Conservation (phyloP, 2,888 invertebrate genomes). For the Oscheius sp. region DNA sequence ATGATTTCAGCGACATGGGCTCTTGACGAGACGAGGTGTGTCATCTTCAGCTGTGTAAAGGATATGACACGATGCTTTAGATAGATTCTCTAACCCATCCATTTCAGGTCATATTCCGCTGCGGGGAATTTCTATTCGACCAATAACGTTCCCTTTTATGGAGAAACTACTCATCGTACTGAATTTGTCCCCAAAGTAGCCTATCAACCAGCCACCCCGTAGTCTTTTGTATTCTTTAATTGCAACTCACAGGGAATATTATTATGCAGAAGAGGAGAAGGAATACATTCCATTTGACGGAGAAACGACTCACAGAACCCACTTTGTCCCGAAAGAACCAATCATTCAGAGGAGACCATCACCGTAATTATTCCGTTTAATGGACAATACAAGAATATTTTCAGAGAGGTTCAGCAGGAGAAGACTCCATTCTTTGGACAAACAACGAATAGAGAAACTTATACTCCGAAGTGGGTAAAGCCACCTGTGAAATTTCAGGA, state of each 20-base stretch:
- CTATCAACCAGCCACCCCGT: background rate
- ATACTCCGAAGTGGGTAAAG: constrained; percentile 3
- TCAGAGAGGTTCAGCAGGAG: background rate
- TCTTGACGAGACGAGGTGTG: background rate
- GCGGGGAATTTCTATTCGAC: background rate
- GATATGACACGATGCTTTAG: too few species aligned
- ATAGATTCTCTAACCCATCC: background rate
- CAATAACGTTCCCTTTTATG: background rate
- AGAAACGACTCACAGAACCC: constrained; percentile 1
- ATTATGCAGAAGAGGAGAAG: background rate
- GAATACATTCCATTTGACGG: background rate
- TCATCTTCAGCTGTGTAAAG: background rate
- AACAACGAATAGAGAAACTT: constrained; percentile 11
- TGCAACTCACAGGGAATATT: background rate
- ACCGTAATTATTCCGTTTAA: background rate
- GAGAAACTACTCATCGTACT: constrained; percentile 9
- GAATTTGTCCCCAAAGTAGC: background rate
- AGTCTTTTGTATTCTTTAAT: background rate
- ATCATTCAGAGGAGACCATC: background rate
- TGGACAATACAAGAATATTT: background rate
- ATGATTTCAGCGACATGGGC: background rate
- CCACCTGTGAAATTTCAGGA: background rate
- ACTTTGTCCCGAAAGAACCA: background rate
- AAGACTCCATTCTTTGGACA: background rate
- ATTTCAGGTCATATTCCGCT: background rate